Percentiles rank a stretch among this genome's conserved stretches.
Conservation (phyloP, 2,113 vertebrate species). For the Dicrurus megarhynchus region DNA sequence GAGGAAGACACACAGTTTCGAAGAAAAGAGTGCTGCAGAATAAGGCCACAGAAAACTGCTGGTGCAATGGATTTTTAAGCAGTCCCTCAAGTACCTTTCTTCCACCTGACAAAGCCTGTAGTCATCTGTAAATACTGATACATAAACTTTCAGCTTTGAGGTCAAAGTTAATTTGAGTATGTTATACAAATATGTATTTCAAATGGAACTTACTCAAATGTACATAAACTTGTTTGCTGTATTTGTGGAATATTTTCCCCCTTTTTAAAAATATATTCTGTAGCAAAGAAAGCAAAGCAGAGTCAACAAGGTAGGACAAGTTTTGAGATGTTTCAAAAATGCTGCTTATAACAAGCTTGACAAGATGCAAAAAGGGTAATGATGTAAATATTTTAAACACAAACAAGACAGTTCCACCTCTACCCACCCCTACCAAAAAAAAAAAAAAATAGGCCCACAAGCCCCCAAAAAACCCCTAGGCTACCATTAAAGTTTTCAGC, state of each 20-base stretch:
- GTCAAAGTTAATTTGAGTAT: not conserved
- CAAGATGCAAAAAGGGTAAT: not conserved
- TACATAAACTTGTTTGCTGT: fast-evolving
- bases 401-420: not conserved
- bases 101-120: not conserved
- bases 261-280: not conserved
- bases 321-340: not conserved
- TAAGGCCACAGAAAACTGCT: not conserved
- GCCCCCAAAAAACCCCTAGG: fast-evolving
- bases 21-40: not conserved
- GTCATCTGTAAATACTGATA: not conserved
- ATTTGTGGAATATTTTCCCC: not conserved
- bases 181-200: not conserved
- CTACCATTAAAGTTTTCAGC: not conserved
- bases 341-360: not conserved
- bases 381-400: not conserved
- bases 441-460: fast-evolving
- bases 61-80: not conserved
- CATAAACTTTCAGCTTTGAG: not conserved
- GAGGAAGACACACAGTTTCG: not conserved
- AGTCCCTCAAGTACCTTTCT: not conserved
- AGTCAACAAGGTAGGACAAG: not conserved
- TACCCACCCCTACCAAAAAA: fast-evolving
- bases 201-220: not conserved
- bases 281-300: not conserved